phyloP scores from a whole-genome alignment of 2,113 vertebrate genomes.

The Porphyrio hochstetteri region DNA sequence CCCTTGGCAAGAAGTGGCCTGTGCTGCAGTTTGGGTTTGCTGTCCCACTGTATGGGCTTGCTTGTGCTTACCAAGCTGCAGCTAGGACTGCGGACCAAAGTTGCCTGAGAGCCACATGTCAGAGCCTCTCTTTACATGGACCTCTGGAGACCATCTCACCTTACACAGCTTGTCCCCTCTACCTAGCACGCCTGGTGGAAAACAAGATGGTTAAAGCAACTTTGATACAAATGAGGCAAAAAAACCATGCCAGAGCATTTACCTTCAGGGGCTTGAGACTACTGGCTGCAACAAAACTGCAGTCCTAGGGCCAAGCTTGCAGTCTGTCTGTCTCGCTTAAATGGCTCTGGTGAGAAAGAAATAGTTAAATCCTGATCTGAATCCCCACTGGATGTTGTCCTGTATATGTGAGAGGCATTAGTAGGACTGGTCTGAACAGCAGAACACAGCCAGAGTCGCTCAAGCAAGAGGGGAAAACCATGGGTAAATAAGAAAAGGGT shows the following conservation, averaged over 20 bases:
- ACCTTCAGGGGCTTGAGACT: background rate
- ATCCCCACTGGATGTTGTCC: background rate
- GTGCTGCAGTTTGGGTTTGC: background rate
- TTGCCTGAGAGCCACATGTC: background rate
- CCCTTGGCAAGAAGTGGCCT: background rate
- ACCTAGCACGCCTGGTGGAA: background rate
- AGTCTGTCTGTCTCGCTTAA: background rate
- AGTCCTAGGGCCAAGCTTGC: background rate
- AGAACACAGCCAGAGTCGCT: background rate
- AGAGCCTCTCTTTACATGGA: background rate
- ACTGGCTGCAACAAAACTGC: background rate
- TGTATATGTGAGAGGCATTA: background rate
- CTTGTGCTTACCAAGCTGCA: background rate
- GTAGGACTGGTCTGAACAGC: background rate
- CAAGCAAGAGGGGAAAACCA: background rate
- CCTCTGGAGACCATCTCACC: background rate
- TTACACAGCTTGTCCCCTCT: background rate
- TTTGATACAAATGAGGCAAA: background rate
- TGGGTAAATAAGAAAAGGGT: background rate
- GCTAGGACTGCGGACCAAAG: background rate
- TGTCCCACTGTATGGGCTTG: background rate
- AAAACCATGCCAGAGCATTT: background rate
- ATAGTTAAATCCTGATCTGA: background rate
- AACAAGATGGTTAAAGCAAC: background rate
- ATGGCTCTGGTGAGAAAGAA: background rate